phyloP scores from a whole-genome alignment of 2,113 vertebrate genomes.

The Aldabrachelys gigantea region DNA sequence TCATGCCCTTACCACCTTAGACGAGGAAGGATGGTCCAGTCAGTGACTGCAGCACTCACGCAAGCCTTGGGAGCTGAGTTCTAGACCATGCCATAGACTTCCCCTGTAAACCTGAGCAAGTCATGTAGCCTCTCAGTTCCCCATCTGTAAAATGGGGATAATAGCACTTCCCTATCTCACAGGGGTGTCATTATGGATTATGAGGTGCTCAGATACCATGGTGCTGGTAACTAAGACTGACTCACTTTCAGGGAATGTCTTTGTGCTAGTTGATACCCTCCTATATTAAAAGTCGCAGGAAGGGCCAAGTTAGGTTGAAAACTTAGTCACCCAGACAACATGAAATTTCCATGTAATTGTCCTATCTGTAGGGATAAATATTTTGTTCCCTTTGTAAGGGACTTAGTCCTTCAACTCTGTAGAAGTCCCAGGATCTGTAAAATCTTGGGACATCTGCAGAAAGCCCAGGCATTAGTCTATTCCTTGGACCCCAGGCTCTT shows the following conservation, averaged over 20 bases:
- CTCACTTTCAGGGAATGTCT: not conserved
- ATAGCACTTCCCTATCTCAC: not conserved
- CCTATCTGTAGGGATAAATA: not conserved
- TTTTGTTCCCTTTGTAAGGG: not conserved
- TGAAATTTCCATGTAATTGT: not conserved
- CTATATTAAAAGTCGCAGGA: not conserved
- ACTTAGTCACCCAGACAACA: not conserved
- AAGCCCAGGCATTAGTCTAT: not conserved
- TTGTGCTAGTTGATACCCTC: not conserved
- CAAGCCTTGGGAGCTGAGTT: not conserved
- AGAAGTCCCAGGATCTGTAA: not conserved
- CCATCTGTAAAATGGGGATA: not conserved
- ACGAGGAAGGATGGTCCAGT: not conserved
- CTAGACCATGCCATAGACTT: not conserved
- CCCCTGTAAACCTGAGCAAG: not conserved
- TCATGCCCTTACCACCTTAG: fast-evolving
- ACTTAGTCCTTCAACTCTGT: not conserved
- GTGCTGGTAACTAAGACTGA: not conserved
- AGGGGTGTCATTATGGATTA: not conserved
- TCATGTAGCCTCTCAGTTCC: not conserved
- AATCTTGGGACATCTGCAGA: not conserved
- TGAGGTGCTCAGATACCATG: not conserved
- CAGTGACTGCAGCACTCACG: not conserved
- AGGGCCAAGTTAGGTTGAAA: not conserved
- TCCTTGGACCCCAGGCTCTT: not conserved